These are phyloP conservation scores for Masnerella sp. DNA, from an alignment of 2,888 invertebrate genomes.

Conservation along the genomic window DNA sequence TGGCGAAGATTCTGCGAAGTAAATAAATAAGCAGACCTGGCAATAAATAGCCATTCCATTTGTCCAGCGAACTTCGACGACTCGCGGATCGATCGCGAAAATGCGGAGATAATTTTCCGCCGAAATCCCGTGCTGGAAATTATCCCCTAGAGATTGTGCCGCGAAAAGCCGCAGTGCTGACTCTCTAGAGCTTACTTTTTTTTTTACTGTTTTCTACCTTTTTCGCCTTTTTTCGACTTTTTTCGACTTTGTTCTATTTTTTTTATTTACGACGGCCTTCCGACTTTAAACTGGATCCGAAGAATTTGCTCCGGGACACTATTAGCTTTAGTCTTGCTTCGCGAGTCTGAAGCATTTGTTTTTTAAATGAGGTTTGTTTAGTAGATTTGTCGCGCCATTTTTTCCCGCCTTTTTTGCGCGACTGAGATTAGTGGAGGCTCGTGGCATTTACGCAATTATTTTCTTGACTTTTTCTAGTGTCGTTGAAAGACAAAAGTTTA, in stretches of 20 bases:
- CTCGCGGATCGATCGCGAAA: background rate
- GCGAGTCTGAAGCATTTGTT: slow-evolving; percentile 13
- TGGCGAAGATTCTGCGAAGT: slow-evolving; percentile 39
- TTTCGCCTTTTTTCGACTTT: too few relatives aligned
- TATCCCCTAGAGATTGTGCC: slow-evolving; percentile 24
- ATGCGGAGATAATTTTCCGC: slow-evolving; percentile 25
- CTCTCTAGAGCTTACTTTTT: too few relatives aligned
- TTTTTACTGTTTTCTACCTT: too few relatives aligned
- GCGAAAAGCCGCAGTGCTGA: slow-evolving; percentile 20
- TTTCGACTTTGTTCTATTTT: slow-evolving; percentile 18
- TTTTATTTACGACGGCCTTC: too few relatives aligned
- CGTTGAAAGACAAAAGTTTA: too few relatives aligned
- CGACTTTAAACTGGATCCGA: slow-evolving; percentile 22
- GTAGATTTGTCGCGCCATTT: slow-evolving; percentile 14
- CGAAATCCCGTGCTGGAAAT: slow-evolving; percentile 26
- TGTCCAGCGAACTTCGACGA: slow-evolving; percentile 31
- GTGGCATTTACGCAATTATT: slow-evolving; percentile 6
- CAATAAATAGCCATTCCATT: slow-evolving; percentile 42
- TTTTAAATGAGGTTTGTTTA: slow-evolving; percentile 30
- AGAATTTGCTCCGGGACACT: slow-evolving; percentile 17
- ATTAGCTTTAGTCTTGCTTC: slow-evolving; percentile 1
- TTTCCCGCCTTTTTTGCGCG: too few relatives aligned
- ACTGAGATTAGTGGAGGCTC: slow-evolving; percentile 8
- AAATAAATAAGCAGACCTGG: slow-evolving; percentile 44
- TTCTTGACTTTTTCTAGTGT: slow-evolving; percentile 1